Conservation (phyloP, 2,113 vertebrate genomes). For the Acanthisitta chloris region DNA sequence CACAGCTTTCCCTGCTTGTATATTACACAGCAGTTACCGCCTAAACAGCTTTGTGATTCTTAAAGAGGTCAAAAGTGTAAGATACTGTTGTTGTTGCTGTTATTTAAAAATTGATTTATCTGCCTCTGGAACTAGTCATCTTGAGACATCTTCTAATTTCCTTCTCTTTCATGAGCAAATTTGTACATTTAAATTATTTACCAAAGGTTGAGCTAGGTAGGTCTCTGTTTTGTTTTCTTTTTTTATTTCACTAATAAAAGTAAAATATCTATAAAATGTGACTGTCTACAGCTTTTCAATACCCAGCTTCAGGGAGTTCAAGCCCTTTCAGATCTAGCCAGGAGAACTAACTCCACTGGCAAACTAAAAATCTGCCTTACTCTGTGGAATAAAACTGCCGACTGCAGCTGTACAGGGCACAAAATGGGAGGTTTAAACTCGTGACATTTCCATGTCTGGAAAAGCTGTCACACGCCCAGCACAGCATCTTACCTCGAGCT, state of each 20-base stretch:
- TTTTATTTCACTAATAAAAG: neutral
- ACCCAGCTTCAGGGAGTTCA: constrained; percentile 37
- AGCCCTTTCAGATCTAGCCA: constrained; percentile 3
- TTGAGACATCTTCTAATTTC: constrained; percentile 27
- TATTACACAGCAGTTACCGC: neutral
- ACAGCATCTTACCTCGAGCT: neutral
- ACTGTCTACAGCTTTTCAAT: constrained; percentile 1
- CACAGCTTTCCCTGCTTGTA: neutral
- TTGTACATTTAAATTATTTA: constrained; percentile 11
- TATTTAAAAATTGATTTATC: neutral
- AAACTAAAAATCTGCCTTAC: constrained; percentile 21
- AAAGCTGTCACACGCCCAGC: neutral
- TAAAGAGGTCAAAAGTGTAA: neutral
- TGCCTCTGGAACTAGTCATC: neutral
- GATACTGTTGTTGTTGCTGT: neutral
- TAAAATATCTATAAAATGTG: constrained; percentile 17
- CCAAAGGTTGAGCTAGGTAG: neutral
- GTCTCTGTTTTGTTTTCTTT: neutral
- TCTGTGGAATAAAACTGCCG: constrained; percentile 31
- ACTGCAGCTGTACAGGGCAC: constrained; percentile 2
- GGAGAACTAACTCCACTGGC: neutral
- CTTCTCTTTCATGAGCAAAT: constrained; percentile 15
- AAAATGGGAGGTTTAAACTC: constrained; percentile 24
- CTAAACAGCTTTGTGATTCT: neutral
- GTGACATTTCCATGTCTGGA: constrained; percentile 45